Conservation (phyloP, 2,113 vertebrate species). For the Ranitomeya variabilis region DNA sequence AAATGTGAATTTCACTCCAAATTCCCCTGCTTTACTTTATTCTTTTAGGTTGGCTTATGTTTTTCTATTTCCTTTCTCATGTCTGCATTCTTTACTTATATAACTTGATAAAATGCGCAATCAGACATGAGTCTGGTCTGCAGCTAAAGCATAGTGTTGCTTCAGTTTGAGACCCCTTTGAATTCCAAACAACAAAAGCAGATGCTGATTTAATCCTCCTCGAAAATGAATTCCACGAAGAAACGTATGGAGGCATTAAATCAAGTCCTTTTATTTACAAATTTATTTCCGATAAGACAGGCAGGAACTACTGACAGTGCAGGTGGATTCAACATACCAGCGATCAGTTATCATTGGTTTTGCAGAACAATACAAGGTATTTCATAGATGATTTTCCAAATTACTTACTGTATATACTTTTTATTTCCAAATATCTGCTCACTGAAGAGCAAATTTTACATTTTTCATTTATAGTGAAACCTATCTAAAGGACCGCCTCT, state of each 20-base stretch:
- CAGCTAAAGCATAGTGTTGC: conserved; percentile 31
- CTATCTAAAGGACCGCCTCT: neutral
- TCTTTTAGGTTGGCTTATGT: conserved; percentile 13
- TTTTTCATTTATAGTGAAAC: neutral
- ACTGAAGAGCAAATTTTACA: neutral
- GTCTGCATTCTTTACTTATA: conserved; percentile 1
- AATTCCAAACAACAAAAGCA: conserved; percentile 5
- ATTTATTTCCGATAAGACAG: neutral
- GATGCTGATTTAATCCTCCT: conserved; percentile 37
- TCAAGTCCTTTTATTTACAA: neutral
- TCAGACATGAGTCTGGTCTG: conserved; percentile 22
- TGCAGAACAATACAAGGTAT: neutral
- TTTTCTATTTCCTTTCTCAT: conserved; percentile 11
- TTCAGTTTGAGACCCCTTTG: conserved; percentile 12
- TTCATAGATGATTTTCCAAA: neutral
- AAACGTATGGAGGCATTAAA: conserved; percentile 18
- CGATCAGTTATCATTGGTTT: conserved; percentile 42
- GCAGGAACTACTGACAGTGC: neutral
- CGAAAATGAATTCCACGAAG: too few species aligned
- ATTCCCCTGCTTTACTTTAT: conserved; percentile 23
- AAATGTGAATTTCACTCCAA: conserved; percentile 16
- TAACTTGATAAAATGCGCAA: neutral
- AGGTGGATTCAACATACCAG: conserved; percentile 13
- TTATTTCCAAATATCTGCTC: neutral
- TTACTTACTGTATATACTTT: neutral